Evolutionary conservation across 2,797 vertebrate species (phyloP), one percentile per base, ranked within the genome.

Genomic region (Naso thynnoides): DNA sequence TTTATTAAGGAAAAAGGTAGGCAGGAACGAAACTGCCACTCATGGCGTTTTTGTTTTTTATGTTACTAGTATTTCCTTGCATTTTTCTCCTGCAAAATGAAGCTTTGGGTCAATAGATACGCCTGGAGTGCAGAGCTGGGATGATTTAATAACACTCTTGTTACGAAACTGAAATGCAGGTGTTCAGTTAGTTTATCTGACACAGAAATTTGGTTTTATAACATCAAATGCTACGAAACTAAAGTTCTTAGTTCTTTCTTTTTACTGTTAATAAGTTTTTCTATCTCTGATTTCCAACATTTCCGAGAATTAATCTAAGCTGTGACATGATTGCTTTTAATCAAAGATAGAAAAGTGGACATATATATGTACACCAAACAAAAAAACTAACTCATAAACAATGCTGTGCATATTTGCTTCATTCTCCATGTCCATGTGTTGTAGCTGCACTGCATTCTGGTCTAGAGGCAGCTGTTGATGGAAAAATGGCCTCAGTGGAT

Each of bases 11-110:
- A 84, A 79, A 87, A 77, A 84, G 79, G 86, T 76, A 85, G 90
- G 90, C 85, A 73, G 85, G 87, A 90, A 75, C 86, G 90, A 93
- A 93, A 93, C 92, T 92, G 84, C 84, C 90, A 88, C 76, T 91
- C 92, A 89, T 66, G 7, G 26, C 26, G n/a, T n/a, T n/a, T n/a
- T n/a, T 61, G 83, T 86, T 83, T 90, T 82, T 89, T 72, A 48
- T 70, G 76, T 80, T 88, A 81, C 80, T 79, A 83, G 86, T 91
- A 87, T 90, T 88, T 88, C 67, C 71, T 89, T 89, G 78, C 78
- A 72, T 54, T 66, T 76, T 70, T 64, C 73, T 75, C 44, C 50
- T 77, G 60, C 31, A 45, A 62, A 63, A 66, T 29, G 14, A 45
- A 56, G 66, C 87, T 73, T 55, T 38, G 3, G 66, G 86, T 76